Conservation (phyloP, 2,113 vertebrate species). For the Pangasianodon gigas region DNA sequence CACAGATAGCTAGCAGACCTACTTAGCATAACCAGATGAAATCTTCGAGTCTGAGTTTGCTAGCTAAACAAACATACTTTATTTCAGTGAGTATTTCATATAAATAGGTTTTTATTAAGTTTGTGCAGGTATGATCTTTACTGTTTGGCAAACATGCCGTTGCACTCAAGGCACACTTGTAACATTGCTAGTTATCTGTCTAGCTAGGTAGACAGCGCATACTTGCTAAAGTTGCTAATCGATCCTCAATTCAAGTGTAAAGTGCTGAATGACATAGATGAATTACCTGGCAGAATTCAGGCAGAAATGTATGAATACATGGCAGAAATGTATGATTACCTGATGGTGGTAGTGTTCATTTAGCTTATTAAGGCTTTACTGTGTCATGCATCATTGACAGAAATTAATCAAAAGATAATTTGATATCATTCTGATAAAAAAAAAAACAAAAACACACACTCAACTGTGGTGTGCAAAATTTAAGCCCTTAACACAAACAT, state of each 20-base stretch:
- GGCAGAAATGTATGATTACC: background rate
- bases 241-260: too few species aligned
- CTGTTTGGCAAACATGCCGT: too few species aligned
- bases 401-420: background rate
- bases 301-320: background rate
- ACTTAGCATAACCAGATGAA: background rate
- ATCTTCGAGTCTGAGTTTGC: background rate
- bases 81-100: background rate
- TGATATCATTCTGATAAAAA: too few species aligned
- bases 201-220: background rate
- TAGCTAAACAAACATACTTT: background rate
- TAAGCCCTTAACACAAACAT: too few species aligned
- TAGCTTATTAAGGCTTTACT: background rate
- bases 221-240: background rate
- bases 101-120: background rate
- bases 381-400: background rate
- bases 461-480: too few species aligned
- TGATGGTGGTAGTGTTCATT: background rate
- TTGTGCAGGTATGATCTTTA: too few species aligned
- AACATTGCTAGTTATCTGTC: background rate
- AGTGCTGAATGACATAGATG: background rate
- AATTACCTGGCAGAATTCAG: too few species aligned
- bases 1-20: background rate
- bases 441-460: too few species aligned
- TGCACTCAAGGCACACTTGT: background rate